Evolutionary conservation across 2,888 invertebrate species (phyloP).

Genomic region (Ditylenchus weischeri): DNA sequence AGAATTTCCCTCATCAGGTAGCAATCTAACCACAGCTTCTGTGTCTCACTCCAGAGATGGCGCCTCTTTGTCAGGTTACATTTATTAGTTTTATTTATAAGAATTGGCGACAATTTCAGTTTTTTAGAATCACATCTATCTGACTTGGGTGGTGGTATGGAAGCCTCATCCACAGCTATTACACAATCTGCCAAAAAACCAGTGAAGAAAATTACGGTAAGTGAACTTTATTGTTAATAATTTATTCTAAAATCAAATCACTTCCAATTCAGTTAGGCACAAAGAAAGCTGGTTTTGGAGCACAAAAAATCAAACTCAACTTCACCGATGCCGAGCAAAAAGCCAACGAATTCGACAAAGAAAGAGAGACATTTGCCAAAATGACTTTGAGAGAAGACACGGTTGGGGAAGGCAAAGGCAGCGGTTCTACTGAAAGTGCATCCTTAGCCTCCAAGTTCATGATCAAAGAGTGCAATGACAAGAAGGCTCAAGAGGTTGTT

Average conservation of each 20-base stretch:
- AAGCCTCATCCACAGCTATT: neutral
- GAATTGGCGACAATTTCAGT: too few species aligned
- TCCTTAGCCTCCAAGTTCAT: conserved; percentile 33
- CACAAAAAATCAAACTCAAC: conserved; percentile 87
- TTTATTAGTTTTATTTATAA: too few species aligned
- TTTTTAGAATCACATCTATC: conserved; percentile 29
- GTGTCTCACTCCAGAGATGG: conserved; percentile 9
- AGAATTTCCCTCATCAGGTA: conserved; percentile 35
- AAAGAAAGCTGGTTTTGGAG: conserved; percentile 84
- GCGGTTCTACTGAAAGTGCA: neutral
- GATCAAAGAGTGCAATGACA: conserved; percentile 28
- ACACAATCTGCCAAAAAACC: conserved; percentile 16
- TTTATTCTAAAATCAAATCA: conserved; percentile 3
- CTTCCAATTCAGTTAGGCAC: conserved; percentile 64
- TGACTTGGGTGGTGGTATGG: conserved; percentile 31
- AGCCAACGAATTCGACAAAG: conserved; percentile 79
- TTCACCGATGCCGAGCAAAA: conserved; percentile 90
- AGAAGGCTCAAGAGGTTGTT: conserved; percentile 29
- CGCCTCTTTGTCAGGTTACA: conserved; percentile 24
- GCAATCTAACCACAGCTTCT: neutral
- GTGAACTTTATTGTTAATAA: neutral
- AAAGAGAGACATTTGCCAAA: conserved; percentile 61
- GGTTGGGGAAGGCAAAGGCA: conserved; percentile 15
- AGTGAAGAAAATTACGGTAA: conserved; percentile 45
- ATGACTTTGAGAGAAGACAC: conserved; percentile 36